Evolutionary conservation across 2,888 invertebrate genomes (phyloP), one percentile per base, ranked within the genome.

Genomic region (Ennomos erosarius): DNA sequence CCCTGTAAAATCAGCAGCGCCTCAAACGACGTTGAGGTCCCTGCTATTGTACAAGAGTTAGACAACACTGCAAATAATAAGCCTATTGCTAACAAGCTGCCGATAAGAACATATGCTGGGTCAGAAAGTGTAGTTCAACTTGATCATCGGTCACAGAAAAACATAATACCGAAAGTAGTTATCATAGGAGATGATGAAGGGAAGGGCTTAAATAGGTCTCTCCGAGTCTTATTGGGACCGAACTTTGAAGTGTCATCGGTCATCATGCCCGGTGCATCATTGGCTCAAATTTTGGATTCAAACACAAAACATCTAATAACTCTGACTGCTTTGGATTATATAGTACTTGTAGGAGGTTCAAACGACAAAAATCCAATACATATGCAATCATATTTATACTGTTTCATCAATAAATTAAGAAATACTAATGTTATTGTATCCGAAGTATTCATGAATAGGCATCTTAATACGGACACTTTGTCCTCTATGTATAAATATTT

Each of bases 141-240:
- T 16, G 16, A 16, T 16, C 16, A 16, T 16, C 16, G 16, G 16
- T 16, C 16, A 16, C 16, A 16, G 16, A 16, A 16, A 3, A 16
- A 16, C 16, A 16, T 3, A 16, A 16, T 2, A 42, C 1, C 40
- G 10, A 42, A 42, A 9, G 40, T 42, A 9, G 33, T 9, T 8
- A 39, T 26, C 10, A 38, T 48, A 16, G 48, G 48, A 8, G 48
- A 48, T 26, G 48, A 37, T 9, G 38, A 38, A 33, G 44, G 44
- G 33, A 44, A 44, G 8, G 44, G 44, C 26, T 5, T 44, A n/a
- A 44, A 44, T 13, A 43, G n/a, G 35, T 42, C 8, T 35, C 12
- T 51, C 10, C n/a, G 35, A 13, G 9, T 6, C n/a, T 33, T 44
- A 3, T 33, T 44, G n/a, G 44, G 44, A n/a, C 44, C 33, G 1